Evolutionary conservation across 1,140 invertebrate species (phyloP).

Genomic region (Doryteuthis pealeii): DNA sequence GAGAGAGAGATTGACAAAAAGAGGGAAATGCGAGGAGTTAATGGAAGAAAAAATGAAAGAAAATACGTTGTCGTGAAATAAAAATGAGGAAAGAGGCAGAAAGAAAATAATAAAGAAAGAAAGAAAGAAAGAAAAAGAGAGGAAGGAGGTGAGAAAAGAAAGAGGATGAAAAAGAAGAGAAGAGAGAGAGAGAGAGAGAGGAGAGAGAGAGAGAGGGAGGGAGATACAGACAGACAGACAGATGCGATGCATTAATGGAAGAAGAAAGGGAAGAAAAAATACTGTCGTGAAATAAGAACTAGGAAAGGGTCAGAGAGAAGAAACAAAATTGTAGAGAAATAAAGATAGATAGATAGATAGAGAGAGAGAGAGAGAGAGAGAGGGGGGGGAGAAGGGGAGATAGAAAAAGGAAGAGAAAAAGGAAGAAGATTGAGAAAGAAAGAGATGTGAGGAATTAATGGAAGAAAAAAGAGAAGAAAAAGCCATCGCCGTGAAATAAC

Average conservation of each 20-base stretch:
- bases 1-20: background rate
- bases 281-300: background rate
- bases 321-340: background rate
- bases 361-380: background rate
- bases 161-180: background rate
- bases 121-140: background rate
- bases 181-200: background rate
- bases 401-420: no score
- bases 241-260: background rate
- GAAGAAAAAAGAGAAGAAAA: no score
- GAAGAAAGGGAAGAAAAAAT: background rate
- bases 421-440: no score
- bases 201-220: background rate
- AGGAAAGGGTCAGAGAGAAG: background rate
- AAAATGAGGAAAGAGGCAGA: no score
- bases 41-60: background rate
- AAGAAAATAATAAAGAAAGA: no score
- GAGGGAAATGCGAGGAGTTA: background rate
- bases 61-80: background rate
- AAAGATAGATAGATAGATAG: background rate
- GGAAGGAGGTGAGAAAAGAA: background rate
- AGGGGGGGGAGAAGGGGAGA: background rate
- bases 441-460: no score
- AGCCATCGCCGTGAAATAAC: no score
- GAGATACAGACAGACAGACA: background rate